Percentiles rank a stretch among this genome's conserved stretches.
Conservation (phyloP, 2,888 invertebrate genomes). For the Microctonus aethiopoides region DNA sequence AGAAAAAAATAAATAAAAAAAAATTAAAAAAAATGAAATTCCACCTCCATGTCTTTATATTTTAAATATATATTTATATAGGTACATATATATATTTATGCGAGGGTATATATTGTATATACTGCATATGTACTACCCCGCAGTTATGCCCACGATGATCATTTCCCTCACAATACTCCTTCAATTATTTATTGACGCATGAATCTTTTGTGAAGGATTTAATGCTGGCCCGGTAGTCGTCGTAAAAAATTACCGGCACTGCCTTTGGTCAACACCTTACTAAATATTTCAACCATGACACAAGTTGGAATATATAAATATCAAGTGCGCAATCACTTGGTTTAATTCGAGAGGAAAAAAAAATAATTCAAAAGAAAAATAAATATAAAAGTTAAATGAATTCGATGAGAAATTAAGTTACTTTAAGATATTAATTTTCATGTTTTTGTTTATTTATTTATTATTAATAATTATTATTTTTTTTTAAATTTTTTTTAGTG, state of each 20-base stretch:
- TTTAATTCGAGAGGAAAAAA: background rate
- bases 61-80: no score
- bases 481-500: no score
- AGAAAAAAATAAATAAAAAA: no score
- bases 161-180: constrained; percentile 38
- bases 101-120: background rate
- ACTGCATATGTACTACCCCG: background rate
- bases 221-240: constrained; percentile 43
- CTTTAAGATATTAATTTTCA: background rate
- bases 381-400: background rate
- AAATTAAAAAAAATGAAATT: no score
- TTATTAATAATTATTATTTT: no score
- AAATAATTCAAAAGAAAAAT: background rate
- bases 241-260: constrained; percentile 37
- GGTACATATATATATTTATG: constrained; percentile 22
- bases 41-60: no score
- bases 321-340: constrained; percentile 4
- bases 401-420: background rate
- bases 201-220: constrained; percentile 46
- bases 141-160: background rate
- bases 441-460: background rate
- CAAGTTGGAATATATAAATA: background rate
- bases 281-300: constrained; percentile 41
- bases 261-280: constrained; percentile 41
- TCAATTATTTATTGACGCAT: constrained; percentile 47